Evolutionary conservation across 2,113 vertebrate genomes (phyloP).

Genomic region (Scomber japonicus): DNA sequence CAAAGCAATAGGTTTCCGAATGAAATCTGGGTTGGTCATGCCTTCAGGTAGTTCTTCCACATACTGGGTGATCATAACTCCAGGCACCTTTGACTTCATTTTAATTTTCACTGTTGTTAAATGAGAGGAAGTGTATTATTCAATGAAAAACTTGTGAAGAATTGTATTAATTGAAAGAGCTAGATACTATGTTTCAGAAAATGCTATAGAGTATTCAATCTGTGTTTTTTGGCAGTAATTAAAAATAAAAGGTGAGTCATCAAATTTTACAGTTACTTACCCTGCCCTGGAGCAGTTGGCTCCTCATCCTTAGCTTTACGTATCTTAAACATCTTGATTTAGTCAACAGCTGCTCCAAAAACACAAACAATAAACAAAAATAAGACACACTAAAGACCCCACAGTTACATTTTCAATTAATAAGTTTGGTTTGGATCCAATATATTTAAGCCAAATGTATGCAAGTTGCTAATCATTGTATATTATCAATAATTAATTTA

Average conservation of each 20-base stretch:
- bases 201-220: neutral
- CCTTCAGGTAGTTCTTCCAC: constrained; percentile 87
- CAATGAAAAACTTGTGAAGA: neutral
- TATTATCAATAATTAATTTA: too few species aligned
- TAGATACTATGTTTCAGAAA: neutral
- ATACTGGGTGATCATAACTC: constrained; percentile 87
- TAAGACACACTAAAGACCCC: neutral
- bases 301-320: constrained; percentile 75
- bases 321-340: constrained; percentile 78
- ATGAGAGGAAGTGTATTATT: constrained; percentile 14
- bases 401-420: too few species aligned
- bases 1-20: constrained; percentile 87
- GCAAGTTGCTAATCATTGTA: too few species aligned
- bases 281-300: constrained; percentile 80
- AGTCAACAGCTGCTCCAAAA: constrained; percentile 39
- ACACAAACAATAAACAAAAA: neutral
- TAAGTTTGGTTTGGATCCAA: too few species aligned
- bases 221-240: neutral
- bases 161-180: neutral
- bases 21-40: constrained; percentile 87
- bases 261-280: constrained; percentile 52
- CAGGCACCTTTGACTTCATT: constrained; percentile 85
- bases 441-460: too few species aligned
- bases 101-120: constrained; percentile 75
- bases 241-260: neutral